Conservation (phyloP, 2,113 vertebrate genomes). For the Papio anubis region DNA sequence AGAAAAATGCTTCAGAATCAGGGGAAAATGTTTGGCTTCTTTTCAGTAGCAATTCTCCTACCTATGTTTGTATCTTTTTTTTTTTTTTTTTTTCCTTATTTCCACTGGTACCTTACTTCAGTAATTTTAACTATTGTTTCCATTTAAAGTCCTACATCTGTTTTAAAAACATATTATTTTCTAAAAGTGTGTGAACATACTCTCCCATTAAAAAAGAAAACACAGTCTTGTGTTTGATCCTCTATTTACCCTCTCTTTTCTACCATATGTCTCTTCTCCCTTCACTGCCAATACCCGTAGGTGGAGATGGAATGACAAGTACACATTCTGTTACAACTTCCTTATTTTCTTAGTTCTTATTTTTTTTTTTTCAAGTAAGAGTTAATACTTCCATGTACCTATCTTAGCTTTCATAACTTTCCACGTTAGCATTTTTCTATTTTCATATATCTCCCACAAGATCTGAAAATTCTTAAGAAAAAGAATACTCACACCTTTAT, state of each 20-base stretch:
- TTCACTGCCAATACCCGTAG: neutral
- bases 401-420: neutral
- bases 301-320: rapidly evolving
- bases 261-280: neutral
- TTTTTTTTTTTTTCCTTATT: neutral
- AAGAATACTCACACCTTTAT: neutral
- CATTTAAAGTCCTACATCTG: neutral
- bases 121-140: neutral
- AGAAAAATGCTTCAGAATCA: neutral
- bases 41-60: neutral
- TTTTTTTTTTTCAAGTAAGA: neutral
- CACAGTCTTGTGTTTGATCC: neutral
- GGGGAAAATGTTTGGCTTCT: neutral
- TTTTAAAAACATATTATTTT: neutral
- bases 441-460: neutral
- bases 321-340: neutral
- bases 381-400: neutral
- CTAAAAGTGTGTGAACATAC: neutral
- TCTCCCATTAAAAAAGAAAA: neutral
- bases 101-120: neutral
- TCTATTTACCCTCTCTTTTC: neutral
- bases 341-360: neutral
- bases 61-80: neutral
- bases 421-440: neutral
- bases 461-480: neutral